Base-by-base conservation (phyloP, 1,140 invertebrate species). In the Leptestheria dahalacensis region DNA sequence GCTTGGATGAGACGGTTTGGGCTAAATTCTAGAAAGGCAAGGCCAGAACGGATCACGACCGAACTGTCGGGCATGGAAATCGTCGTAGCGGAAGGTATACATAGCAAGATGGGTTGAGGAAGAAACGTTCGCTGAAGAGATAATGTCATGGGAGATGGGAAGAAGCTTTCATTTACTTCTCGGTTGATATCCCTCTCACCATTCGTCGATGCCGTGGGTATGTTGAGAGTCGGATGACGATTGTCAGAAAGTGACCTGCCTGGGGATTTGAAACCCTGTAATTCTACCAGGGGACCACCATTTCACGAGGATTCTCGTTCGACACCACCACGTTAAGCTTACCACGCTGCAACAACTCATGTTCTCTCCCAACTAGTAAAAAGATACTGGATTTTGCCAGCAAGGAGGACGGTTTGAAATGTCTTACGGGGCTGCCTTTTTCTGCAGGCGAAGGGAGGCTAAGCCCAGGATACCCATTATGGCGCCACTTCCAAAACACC, bases 301-400 rank as follows among this genome's bases (percentile, higher is more conserved):
- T n/a, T n/a, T n/a, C n/a, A n/a, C n/a, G n/a, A n/a, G n/a, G n/a
- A n/a, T n/a, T n/a, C n/a, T n/a, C n/a, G n/a, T n/a, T n/a, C n/a
- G n/a, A n/a, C n/a, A n/a, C n/a, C n/a, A n/a, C n/a, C n/a, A n/a
- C n/a, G n/a, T n/a, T n/a, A n/a, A n/a, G n/a, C n/a, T n/a, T n/a
- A n/a, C n/a, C n/a, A n/a, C n/a, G n/a, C n/a, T n/a, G n/a, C n/a
- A n/a, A n/a, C n/a, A n/a, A n/a, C n/a, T n/a, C n/a, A n/a, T n/a
- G n/a, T n/a, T n/a, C n/a, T n/a, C n/a, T n/a, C n/a, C n/a, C n/a
- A n/a, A n/a, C n/a, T n/a, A n/a, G n/a, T n/a, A 33, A 18, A 10
- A 26, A 4, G n/a, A 15, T 63, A 48, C 23, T 63, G 59, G 60
- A 57, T 63, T 20, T 24, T 61, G 4, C 41, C 48, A 28, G 20